Evolutionary conservation across 2,113 vertebrate genomes (phyloP), one percentile per base, ranked within the genome.

Genomic region (Thymallus thymallus): DNA sequence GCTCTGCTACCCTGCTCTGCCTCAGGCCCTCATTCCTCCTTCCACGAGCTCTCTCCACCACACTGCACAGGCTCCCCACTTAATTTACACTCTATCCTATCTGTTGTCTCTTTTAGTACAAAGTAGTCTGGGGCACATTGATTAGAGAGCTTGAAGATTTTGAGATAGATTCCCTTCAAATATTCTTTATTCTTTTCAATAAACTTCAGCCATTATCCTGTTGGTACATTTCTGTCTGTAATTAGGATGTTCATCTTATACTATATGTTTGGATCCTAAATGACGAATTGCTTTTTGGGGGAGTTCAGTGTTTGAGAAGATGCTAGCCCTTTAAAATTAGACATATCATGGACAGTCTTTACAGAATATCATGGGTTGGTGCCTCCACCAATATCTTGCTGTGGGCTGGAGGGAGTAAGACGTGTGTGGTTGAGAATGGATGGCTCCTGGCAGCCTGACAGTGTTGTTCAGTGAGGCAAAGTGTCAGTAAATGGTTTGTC

Each of bases 401-500:
- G 90, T 88, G 72, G 80, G 80, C 87, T 86, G 79, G 76, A 83
- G 76, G 88, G 89, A 86, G 85, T 87, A 87, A 90, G 91, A 90
- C 88, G 84, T 73, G 87, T 88, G 89, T 91, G 88, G 89, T 89
- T 90, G 84, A 89, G 92, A 94, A 94, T 93, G 90, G 91, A 94
- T 92, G 90, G 85, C 85, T 90, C 79, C 89, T 94, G 92, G 92
- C 92, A 92, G 90, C 74, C 87, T 91, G 92, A 92, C 92, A 92
- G 88, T 78, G 88, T 88, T 94, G 93, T 90, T 92, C 92, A 91
- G 86, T 92, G 94, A 94, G 92, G 93, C 93, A 94, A 92, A 94
- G 91, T 94, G 94, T 92, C 91, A 94, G 90, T 93, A 94, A 94
- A 94, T 94, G 94, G 92, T 94, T 94, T 94, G 94, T 92, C 92